Evolutionary conservation across 2,888 invertebrate species (phyloP), one percentile per base, ranked within the genome.

Genomic region (Scrobipalpa costella): DNA sequence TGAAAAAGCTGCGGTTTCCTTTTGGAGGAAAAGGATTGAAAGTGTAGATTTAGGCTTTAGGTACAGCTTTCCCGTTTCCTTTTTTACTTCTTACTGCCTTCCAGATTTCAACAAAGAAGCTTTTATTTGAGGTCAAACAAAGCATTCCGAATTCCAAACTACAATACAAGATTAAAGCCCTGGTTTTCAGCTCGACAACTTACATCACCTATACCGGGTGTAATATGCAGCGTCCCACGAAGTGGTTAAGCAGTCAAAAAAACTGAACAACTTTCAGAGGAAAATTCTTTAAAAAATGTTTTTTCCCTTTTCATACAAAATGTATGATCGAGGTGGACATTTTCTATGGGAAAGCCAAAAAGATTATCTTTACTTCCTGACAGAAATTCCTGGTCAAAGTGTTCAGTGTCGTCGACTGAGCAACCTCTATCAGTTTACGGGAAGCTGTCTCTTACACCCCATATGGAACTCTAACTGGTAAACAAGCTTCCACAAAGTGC

Each of bases 401-500:
- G n/a, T n/a, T n/a, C n/a, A n/a, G n/a, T n/a, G n/a, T n/a, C n/a
- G n/a, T n/a, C n/a, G n/a, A n/a, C n/a, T n/a, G n/a, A n/a, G n/a
- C n/a, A n/a, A n/a, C n/a, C n/a, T n/a, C n/a, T n/a, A n/a, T n/a
- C n/a, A n/a, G n/a, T n/a, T n/a, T n/a, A n/a, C n/a, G n/a, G n/a
- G n/a, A n/a, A n/a, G n/a, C n/a, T n/a, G n/a, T n/a, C n/a, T n/a
- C n/a, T n/a, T n/a, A n/a, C n/a, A n/a, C n/a, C n/a, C 9, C 9
- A 50, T 9, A 17, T 50, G 21, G 27, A 52, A 21, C 5, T 6
- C 13, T 19, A 13, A 49, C 27, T 49, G 6, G 44, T 44, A 44
- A 52, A 52, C 19, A 21, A 52, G 50, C 50, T 52, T 13, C 50
- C 50, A 21, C 21, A 13, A 13, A 52, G 50, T 52, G 50, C 55